Conservation (phyloP, 2,797 vertebrate genomes). For the Fistularia tabacaria region DNA sequence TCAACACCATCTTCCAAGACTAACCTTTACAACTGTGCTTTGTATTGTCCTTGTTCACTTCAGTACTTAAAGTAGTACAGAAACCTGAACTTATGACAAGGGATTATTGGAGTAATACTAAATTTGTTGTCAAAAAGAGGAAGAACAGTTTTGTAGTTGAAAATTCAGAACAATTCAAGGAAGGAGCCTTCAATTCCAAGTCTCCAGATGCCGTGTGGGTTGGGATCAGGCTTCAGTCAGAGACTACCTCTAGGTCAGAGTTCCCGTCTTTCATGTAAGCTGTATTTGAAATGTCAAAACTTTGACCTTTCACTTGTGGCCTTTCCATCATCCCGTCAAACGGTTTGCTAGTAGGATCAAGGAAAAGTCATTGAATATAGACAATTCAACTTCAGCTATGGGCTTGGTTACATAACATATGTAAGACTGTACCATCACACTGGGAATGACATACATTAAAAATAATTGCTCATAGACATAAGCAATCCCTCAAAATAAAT, state of each 20-base stretch:
- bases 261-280: constrained; percentile 50
- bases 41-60: constrained; percentile 49
- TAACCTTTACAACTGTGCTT: constrained; percentile 64
- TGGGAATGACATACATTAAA: constrained; percentile 83
- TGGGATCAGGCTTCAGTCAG: constrained; percentile 38
- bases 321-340: constrained; percentile 31
- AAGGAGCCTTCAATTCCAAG: constrained; percentile 51
- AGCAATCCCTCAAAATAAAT: constrained; percentile 80
- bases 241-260: constrained; percentile 37
- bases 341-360: constrained; percentile 35
- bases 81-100: constrained; percentile 52
- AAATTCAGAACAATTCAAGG: constrained; percentile 49
- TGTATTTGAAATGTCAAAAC: constrained; percentile 57
- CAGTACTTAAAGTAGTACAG: constrained; percentile 58
- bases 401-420: constrained; percentile 81
- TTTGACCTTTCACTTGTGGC: constrained; percentile 41
- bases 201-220: constrained; percentile 52
- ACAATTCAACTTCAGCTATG: constrained; percentile 70
- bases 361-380: constrained; percentile 61
- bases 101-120: constrained; percentile 52
- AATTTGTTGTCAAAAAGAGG: constrained; percentile 54
- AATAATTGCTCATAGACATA: constrained; percentile 81
- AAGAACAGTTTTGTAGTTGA: constrained; percentile 58
- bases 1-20: constrained; percentile 43
- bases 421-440: constrained; percentile 84